Conservation (phyloP, 64 coral and sea anemone genomes). For the Hydrozoanthus tunicans region DNA sequence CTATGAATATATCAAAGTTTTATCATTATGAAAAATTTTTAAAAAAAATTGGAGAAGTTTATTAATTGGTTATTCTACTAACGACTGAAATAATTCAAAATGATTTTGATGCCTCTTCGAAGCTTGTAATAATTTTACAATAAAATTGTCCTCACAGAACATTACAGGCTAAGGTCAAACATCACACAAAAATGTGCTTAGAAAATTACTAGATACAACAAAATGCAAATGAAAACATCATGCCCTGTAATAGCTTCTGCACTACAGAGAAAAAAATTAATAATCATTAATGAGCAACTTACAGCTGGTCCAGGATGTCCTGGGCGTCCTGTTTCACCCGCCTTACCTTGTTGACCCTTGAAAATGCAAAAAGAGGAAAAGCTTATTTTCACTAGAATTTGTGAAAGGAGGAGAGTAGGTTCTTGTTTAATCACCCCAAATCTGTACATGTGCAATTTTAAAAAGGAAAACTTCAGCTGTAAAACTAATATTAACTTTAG, state of each 20-base stretch:
- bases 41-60: neutral
- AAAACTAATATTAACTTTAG: too few species aligned
- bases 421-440: too few species aligned
- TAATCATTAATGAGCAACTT: neutral
- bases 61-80: neutral
- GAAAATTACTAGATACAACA: too few species aligned
- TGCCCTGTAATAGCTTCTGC: too few species aligned
- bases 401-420: neutral
- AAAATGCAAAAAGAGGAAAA: neutral
- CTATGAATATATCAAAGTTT: neutral
- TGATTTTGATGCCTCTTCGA: too few species aligned
- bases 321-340: neutral
- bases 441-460: too few species aligned
- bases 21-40: neutral
- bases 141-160: too few species aligned
- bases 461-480: too few species aligned
- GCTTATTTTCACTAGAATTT: neutral
- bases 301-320: neutral
- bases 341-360: neutral
- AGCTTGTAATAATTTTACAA: too few species aligned
- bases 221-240: neutral
- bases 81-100: too few species aligned
- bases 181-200: too few species aligned
- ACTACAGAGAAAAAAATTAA: neutral
- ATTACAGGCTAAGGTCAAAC: too few species aligned